Base-by-base conservation (phyloP, 2,888 invertebrate genomes). In the Phanerotoma sp. region DNA sequence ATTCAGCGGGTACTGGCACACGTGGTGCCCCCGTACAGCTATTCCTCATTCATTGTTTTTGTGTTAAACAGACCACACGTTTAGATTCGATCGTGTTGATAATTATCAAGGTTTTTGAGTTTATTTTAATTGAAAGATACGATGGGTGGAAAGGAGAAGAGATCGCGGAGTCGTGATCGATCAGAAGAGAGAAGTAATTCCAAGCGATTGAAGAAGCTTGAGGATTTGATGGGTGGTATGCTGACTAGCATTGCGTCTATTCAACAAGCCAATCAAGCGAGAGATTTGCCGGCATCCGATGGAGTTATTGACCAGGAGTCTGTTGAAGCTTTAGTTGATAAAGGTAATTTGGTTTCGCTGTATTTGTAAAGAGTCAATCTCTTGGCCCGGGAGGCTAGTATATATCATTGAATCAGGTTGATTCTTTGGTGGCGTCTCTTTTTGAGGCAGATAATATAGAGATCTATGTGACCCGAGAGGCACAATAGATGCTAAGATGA, bases 1-100 rank as follows among this genome's bases (percentile, higher is more conserved):
- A 16, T 11, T 18, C n/a, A 22, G 22, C 22, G 21, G n/a, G n/a
- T n/a, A n/a, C n/a, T n/a, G n/a, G n/a, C n/a, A n/a, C n/a, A n/a
- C n/a, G n/a, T n/a, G n/a, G 37, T 35, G 47, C 22, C 21, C 3
- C 35, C 22, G 13, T 21, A 15, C 35, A n/a, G 33, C 47, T 21
- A 20, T 22, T 47, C 22, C 21, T 47, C 47, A 47, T 47, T 47
- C 21, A 33, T 47, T 35, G 35, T 35, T 35, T 35, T 35, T 35
- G 35, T 35, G 35, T 35, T 15, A 35, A 1, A 35, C 35, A 35
- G 35, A 15, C 35, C 35, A 35, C 35, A 35, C 35, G 35, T 35
- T 15, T 35, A 35, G 35, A 15, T 35, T 15, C n/a, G 9, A 15
- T 35, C 35, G 35, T 7, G 35, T 35, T 35, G n/a, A 35, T 35